Evolutionary conservation across 2,888 invertebrate species (phyloP), one percentile per base, ranked within the genome.

Genomic region (Hirudinaria manillensis): DNA sequence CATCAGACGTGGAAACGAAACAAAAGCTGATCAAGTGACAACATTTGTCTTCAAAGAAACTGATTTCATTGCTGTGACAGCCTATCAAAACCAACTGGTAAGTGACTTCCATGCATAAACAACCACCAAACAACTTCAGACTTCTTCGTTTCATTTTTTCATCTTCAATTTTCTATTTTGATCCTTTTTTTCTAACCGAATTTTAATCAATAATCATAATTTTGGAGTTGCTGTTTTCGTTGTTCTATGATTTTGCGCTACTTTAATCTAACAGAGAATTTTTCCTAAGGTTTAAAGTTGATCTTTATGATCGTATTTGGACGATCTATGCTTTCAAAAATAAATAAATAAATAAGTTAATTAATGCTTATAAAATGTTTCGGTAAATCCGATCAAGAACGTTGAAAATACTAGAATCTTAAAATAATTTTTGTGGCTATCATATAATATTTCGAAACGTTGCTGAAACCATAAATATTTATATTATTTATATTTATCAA

Each of bases 21-120:
- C 4, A 3, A 3, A 51, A 10, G 56, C 61, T 2, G 27, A 70
- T n/a, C 32, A 55, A 13, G 75, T 51, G n/a, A 19, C 56, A n/a
- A 77, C 76, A 24, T 98, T 92, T 87, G 91, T 96, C 82, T 99
- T 96, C 87, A 93, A 95, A 21, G 97, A 99, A 88, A 94, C 95
- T 75, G 93, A 96, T 80, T 99, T 99, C 89, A 99, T 97, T 76
- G 98, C 97, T 76, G 98, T 99, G 81, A 99, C 98, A 77, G 98
- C 98, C 78, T 99, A 99, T 88, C 98, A 99, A 87, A 99, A 99
- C 87, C 98, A 99, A 88, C 89, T 93, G 89, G 92, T 92, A 85
- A 89, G 79, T 78, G 1, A 36, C n/a, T n/a, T 21, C 34, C 10
- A 29, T 10, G 13, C 10, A 32, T 29, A 16, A 29, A 32, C 34